Base-by-base conservation (phyloP, 2,113 vertebrate genomes). In the Stigmatopora nigra region DNA sequence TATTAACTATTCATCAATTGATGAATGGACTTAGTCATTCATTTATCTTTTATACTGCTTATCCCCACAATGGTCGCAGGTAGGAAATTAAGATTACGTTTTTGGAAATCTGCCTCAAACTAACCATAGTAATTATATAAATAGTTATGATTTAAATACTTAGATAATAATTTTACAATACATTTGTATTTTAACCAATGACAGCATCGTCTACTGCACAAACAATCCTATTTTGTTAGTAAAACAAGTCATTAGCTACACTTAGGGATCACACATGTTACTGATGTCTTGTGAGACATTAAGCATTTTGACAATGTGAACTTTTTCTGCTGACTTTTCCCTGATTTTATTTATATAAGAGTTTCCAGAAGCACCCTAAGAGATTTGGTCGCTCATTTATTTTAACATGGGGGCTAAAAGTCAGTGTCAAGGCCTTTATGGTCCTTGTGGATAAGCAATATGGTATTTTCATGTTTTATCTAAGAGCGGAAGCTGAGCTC, bases 401-500 rank as follows among this genome's bases (percentile, higher is more conserved):
- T 53, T 53, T 6, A 19, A 19, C 17, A 9, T 8, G 6, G 25
- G 25, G 25, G 55, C 25, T 57, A 16, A 6, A 14, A 57, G 36
- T 44, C 16, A 2, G 10, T n/a, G 16, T 19, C 36, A 13, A 3
- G 10, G 53, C 22, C 22, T 7, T 7, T 5, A 45, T 14, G 38
- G 58, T 5, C 31, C n/a, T 38, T 14, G 11, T 41, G 44, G 38
- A 45, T 61, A 10, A 56, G 53, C 25, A 56, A 44, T 22, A 57
- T 45, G 58, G 63, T 9, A 58, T 17, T 51, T 41, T 48, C 14
- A 22, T 46, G 19, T 52, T 49, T 65, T 25, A 17, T n/a, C 7
- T 35, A 57, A 61, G 44, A 68, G 49, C 13, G 47, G 49, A 70
- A 72, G 59, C 59, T 68, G 38, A 10, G 53, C 49, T 71, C 46